Evolutionary conservation across 2,113 vertebrate species (phyloP), one percentile per base, ranked within the genome.

Genomic region (Chamaetylas fuelleborni): DNA sequence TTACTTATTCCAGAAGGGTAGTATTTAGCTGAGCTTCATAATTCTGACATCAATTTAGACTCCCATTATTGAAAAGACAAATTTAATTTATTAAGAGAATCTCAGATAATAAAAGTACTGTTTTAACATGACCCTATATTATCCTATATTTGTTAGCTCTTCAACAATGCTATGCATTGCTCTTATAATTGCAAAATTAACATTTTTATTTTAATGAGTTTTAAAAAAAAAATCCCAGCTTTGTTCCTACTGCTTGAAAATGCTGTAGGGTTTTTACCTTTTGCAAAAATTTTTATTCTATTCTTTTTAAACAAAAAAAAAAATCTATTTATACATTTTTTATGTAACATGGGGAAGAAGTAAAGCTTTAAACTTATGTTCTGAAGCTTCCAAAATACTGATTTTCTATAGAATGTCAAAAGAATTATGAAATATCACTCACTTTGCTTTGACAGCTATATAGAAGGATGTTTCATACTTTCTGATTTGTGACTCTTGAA

Each of bases 401-500:
- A 19, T 70, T 61, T 81, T 65, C 48, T 66, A 16, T 33, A 74
- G 22, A 19, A n/a, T 12, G 19, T 50, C 83, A 67, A 76, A 66
- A 64, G 40, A 45, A 47, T n/a, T 33, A 20, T n/a, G 31, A 78
- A 36, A 48, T 40, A 48, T 81, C 70, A 36, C 70, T 93, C 83
- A 58, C 56, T 53, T 74, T 73, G 28, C 29, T 81, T 71, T 80
- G 67, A 72, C 43, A 83, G 33, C 38, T 56, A 9, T 12, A 19
- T 11, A 24, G 48, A 82, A 76, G 4, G 38, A 67, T 16, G 53
- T 14, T 83, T 64, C 57, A 17, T 62, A 22, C n/a, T 81, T 91
- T 64, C 50, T 82, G 56, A 76, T 88, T 94, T 94, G 43, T 86
- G 71, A 74, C 38, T 38, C 28, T 48, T 82, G 61, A 76, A 92